Evolutionary conservation across 2,888 invertebrate genomes (phyloP), one percentile per base, ranked within the genome.

Genomic region (Clistopyga incitator): DNA sequence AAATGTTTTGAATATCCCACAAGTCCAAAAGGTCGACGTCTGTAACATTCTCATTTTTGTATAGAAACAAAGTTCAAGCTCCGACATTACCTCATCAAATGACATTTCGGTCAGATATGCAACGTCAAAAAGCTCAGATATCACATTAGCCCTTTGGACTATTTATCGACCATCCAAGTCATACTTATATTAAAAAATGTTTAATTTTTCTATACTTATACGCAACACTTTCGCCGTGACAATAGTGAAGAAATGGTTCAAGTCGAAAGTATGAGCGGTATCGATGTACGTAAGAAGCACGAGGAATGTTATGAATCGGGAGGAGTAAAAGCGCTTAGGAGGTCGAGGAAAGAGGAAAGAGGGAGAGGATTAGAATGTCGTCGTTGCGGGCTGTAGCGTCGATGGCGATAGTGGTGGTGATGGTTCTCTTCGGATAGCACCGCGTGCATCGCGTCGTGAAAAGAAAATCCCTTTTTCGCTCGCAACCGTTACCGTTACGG

Each of bases 401-500:
- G 76, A 70, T 23, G 64, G 29, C 42, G 52, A 54, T 29, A 42
- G 56, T 75, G 34, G 72, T 68, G 78, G 68, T 71, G 70, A 38
- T 64, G 38, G 67, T 59, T 71, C 34, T 67, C 25, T 47, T 11
- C 45, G 75, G 34, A 79, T 71, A 59, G 50, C 50, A 78, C 67
- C 42, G 45, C 64, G 61, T 64, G 47, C 77, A 72, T 65, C 78
- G 68, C 54, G 70, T 78, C 61, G 70, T 77, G 79, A 84, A 78
- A 84, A 82, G 87, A 82, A 87, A 88, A 86, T 86, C 85, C 82
- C 84, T 82, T 82, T 88, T 85, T 82, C 84, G 81, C 81, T 87
- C 82, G 82, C 83, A 78, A 75, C 81, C 87, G 86, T 88, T 87
- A 88, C 84, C 84, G 85, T 87, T 88, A 88, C 86, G 87, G 83